Percentiles rank a stretch among this genome's conserved stretches.
These are phyloP conservation scores for Acrossocheilus fasciatus DNA, from an alignment of 2,797 vertebrate genomes.

Conservation along the genomic window DNA sequence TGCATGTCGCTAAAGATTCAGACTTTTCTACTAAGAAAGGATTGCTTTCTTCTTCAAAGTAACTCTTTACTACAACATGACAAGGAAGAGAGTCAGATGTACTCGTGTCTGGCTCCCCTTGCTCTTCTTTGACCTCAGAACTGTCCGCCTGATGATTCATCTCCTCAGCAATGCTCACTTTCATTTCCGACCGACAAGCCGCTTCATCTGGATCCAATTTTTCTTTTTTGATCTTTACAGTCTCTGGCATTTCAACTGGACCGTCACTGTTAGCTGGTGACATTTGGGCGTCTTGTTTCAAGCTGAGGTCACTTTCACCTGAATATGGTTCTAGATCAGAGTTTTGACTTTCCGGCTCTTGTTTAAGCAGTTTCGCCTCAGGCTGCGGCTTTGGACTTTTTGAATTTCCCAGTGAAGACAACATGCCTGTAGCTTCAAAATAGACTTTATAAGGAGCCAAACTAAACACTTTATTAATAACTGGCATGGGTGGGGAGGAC, in stretches of 20 bases:
- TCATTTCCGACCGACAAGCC: constrained; percentile 40
- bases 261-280: constrained; percentile 13
- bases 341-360: constrained; percentile 56
- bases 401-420: constrained; percentile 54
- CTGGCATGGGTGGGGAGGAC: constrained; percentile 87
- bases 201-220: constrained; percentile 58
- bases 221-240: constrained; percentile 72
- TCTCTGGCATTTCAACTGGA: constrained; percentile 46
- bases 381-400: constrained; percentile 34
- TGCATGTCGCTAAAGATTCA: constrained; percentile 44
- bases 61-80: constrained; percentile 78
- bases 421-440: constrained; percentile 73
- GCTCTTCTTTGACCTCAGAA: constrained; percentile 60
- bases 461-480: constrained; percentile 94
- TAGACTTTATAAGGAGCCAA: constrained; percentile 87
- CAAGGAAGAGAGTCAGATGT: constrained; percentile 68
- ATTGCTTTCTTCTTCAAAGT: constrained; percentile 66
- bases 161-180: constrained; percentile 24
- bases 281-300: constrained; percentile 35
- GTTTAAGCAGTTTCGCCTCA: constrained; percentile 54
- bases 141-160: constrained; percentile 26
- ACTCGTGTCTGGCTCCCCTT: constrained; percentile 65
- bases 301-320: constrained; percentile 43
- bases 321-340: constrained; percentile 43
- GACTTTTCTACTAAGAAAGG: constrained; percentile 47